Evolutionary conservation across 2,888 invertebrate genomes (phyloP).

Genomic region (Sabellastarte sp.): DNA sequence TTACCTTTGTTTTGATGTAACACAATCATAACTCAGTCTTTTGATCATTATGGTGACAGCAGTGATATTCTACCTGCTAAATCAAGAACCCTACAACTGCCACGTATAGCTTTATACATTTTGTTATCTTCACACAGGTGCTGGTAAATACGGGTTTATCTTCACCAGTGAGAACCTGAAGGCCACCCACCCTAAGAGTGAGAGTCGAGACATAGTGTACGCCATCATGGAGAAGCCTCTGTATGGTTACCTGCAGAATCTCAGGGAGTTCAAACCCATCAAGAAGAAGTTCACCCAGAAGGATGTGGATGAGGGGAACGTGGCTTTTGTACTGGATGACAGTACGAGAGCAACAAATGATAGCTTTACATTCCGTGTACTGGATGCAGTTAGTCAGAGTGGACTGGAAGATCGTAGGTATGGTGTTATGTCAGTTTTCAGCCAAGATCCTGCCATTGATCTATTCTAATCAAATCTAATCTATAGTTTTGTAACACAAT

Average conservation of each 20-base stretch:
- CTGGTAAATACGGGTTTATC: slow-evolving; percentile 39
- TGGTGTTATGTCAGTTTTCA: no score
- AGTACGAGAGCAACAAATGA: slow-evolving; percentile 43
- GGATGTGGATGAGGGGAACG: slow-evolving; percentile 50
- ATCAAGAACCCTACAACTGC: no score
- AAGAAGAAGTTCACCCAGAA: slow-evolving; percentile 51
- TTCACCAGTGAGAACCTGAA: slow-evolving; percentile 43
- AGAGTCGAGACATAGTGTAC: slow-evolving; percentile 43
- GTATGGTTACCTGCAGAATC: slow-evolving; percentile 32
- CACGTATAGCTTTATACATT: no score
- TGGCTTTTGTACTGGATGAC: slow-evolving; percentile 46
- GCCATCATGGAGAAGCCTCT: slow-evolving; percentile 43
- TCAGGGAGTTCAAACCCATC: slow-evolving; percentile 23
- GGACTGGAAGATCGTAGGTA: slow-evolving; percentile 41
- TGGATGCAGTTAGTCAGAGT: slow-evolving; percentile 42
- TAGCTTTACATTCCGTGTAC: slow-evolving; percentile 49
- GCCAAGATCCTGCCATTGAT: no score
- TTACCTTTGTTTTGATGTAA: no score
- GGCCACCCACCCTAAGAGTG: slow-evolving; percentile 47
- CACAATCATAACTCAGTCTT: no score
- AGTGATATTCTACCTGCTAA: no score
- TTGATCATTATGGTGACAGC: no score
- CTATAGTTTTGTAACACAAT: no score
- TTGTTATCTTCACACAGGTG: no score
- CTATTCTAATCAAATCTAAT: no score